These are phyloP conservation scores for Petrophora chlorosata DNA, from an alignment of 2,888 invertebrate genomes.

Conservation along the genomic window DNA sequence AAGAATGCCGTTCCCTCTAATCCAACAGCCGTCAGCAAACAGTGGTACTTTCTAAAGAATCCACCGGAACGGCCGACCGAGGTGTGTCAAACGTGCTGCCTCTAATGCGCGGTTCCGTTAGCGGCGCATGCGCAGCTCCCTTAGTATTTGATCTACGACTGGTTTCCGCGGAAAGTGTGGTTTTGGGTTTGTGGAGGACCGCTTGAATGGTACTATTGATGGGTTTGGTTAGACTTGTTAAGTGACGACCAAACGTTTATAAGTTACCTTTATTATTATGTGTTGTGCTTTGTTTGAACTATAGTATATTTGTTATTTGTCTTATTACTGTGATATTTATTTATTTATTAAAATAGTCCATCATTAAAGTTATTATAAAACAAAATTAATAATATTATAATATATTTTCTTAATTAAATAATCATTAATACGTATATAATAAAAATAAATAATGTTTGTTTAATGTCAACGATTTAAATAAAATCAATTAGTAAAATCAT, in stretches of 20 bases:
- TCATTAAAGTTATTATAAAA: no score
- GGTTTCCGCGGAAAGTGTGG: constrained; percentile 35
- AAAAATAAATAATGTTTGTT: no score
- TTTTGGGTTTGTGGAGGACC: constrained; percentile 26
- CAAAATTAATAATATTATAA: no score
- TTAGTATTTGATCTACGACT: constrained; percentile 36
- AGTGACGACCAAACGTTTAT: background rate
- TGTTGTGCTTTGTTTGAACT: no score
- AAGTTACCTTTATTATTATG: background rate
- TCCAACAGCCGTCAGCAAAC: constrained; percentile 19
- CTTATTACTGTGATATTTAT: no score
- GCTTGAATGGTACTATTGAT: constrained; percentile 22
- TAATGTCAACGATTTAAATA: no score
- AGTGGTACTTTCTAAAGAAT: constrained; percentile 63
- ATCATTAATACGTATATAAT: no score
- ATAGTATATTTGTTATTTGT: no score
- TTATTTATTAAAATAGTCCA: no score
- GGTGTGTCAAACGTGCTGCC: constrained; percentile 59
- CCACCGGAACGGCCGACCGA: constrained; percentile 55
- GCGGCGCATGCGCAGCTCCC: constrained; percentile 46
- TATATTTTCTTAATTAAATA: no score
- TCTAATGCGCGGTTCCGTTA: constrained; percentile 66
- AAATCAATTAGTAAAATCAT: no score
- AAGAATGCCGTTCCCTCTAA: constrained; percentile 14
- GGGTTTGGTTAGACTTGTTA: constrained; percentile 6